A percentile compares a stretch with the other conserved stretches of the same genome.
phyloP scores from a whole-genome alignment of 2,113 vertebrate species.

The Pao palembangensis region DNA sequence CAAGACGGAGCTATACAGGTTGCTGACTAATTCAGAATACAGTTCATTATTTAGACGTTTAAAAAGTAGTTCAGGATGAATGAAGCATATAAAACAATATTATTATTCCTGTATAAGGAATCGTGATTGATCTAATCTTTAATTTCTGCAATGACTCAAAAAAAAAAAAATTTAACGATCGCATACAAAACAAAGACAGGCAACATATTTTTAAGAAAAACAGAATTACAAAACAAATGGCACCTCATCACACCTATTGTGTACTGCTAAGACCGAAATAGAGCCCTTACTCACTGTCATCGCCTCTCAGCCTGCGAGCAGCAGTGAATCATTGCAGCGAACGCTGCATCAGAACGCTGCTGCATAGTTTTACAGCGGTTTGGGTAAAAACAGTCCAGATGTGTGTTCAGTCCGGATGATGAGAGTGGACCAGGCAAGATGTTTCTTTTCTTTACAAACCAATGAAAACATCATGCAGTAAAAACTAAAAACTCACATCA shows the following conservation, averaged over 20 bases:
- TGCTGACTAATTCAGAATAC: too few relatives aligned
- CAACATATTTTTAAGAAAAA: too few relatives aligned
- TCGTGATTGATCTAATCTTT: too few relatives aligned
- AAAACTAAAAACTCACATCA: neutral
- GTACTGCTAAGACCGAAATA: neutral
- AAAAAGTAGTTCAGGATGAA: too few relatives aligned
- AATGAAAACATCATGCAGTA: neutral
- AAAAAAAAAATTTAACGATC: too few relatives aligned
- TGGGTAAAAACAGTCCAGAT: neutral
- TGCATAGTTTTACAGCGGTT: neutral
- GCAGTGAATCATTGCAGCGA: slow-evolving; percentile 5
- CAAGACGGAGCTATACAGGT: too few relatives aligned
- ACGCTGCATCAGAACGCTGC: neutral
- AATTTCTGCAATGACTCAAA: too few relatives aligned
- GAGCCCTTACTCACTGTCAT: slow-evolving; percentile 5
- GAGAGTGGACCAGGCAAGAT: slow-evolving; percentile 1
- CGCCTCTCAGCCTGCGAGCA: slow-evolving; percentile 8
- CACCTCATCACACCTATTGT: neutral
- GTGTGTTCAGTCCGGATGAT: slow-evolving; percentile 43
- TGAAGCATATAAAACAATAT: too few relatives aligned
- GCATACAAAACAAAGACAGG: too few relatives aligned
- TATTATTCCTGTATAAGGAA: too few relatives aligned
- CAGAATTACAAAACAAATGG: too few relatives aligned
- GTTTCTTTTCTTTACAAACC: neutral
- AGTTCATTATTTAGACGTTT: too few relatives aligned